A percentile compares a stretch with the other conserved stretches of the same genome.
phyloP scores from a whole-genome alignment of 2,113 vertebrate species.

The Anhinga rufa region DNA sequence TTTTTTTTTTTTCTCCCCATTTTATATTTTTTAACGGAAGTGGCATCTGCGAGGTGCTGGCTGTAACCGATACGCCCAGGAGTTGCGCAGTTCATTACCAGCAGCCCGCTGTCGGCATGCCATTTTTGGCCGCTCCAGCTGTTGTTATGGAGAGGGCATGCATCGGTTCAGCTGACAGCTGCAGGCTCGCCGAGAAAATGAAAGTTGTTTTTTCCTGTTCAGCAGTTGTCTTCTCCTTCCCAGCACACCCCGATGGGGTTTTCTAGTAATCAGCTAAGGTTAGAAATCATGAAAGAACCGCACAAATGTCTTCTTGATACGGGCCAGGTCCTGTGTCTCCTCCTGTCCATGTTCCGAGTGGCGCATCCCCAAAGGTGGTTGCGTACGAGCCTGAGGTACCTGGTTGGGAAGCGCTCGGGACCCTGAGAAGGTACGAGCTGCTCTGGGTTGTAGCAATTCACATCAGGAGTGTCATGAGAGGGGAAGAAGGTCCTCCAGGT shows the following conservation, averaged over 20 bases:
- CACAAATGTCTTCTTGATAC: neutral
- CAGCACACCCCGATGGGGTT: neutral
- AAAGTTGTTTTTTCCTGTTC: slow-evolving; percentile 47
- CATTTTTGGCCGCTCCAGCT: slow-evolving; percentile 68
- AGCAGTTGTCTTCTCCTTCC: slow-evolving; percentile 60
- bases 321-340: neutral
- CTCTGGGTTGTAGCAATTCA: neutral
- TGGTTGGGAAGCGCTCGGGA: fast-evolving
- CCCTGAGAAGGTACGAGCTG: neutral
- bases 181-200: slow-evolving; percentile 50
- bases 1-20: neutral
- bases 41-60: slow-evolving; percentile 64
- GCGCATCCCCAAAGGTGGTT: neutral
- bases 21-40: slow-evolving; percentile 57
- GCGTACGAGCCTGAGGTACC: neutral
- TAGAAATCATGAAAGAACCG: neutral
- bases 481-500: neutral
- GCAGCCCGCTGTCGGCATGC: neutral
- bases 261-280: neutral
- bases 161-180: slow-evolving; percentile 69
- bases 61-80: slow-evolving; percentile 54
- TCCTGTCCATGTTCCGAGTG: neutral
- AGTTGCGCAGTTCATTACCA: slow-evolving; percentile 23
- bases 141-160: slow-evolving; percentile 64
- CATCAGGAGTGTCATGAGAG: neutral